phyloP scores from a whole-genome alignment of 2,113 vertebrate species.

The Sinocyclocheilus anshuiensis region DNA sequence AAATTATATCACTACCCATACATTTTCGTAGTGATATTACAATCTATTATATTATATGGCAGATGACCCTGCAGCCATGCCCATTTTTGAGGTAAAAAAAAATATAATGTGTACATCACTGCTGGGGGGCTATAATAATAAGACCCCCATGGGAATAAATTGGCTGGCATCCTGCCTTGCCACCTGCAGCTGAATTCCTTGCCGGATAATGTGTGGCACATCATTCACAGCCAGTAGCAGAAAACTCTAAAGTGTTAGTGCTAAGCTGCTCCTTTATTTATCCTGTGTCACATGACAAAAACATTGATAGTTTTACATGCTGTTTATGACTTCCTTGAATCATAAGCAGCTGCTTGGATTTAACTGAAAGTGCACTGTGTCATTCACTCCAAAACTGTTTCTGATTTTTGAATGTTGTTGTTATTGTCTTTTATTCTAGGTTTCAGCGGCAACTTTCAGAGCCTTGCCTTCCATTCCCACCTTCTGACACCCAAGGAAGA shows the following conservation, averaged over 20 bases:
- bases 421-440: slow-evolving; percentile 65
- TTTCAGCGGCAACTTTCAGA: slow-evolving; percentile 96
- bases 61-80: neutral
- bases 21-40: neutral
- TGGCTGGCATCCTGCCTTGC: slow-evolving; percentile 28
- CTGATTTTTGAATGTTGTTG: neutral
- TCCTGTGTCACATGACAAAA: slow-evolving; percentile 14
- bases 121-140: slow-evolving; percentile 39
- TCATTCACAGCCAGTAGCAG: slow-evolving; percentile 30
- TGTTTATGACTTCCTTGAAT: neutral
- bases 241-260: slow-evolving; percentile 4
- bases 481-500: slow-evolving; percentile 70
- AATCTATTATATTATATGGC: neutral
- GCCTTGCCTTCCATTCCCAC: slow-evolving; percentile 78
- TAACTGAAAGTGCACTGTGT: neutral
- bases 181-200: slow-evolving; percentile 42
- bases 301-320: slow-evolving; percentile 36
- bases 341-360: slow-evolving; percentile 4
- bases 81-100: neutral
- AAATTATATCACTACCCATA: too few relatives aligned
- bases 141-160: slow-evolving; percentile 56
- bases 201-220: slow-evolving; percentile 45
- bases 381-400: neutral
- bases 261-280: slow-evolving; percentile 45
- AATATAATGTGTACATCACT: slow-evolving; percentile 20